Evolutionary conservation across 2,113 vertebrate genomes (phyloP), one percentile per base, ranked within the genome.

Genomic region (Triplophysa tibetana): DNA sequence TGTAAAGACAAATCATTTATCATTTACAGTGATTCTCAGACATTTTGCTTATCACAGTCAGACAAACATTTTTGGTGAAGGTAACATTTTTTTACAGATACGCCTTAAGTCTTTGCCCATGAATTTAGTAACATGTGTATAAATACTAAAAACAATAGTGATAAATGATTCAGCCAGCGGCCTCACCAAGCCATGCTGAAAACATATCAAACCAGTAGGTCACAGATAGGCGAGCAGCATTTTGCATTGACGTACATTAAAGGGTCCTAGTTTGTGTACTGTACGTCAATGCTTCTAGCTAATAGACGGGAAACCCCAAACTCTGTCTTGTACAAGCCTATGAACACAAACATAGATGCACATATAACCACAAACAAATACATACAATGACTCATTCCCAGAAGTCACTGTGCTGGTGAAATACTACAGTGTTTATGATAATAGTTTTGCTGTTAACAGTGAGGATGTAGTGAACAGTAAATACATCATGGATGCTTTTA

Each of bases 181-280:
- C n/a, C 8, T 58, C 54, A 19, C 8, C 0, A 73, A 41, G 54
- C 2, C 54, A n/a, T 21, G 69, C 13, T 73, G n/a, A 73, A 8
- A 33, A 58, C 11, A 43, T 16, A 43, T 60, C 54, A 58, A 56
- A 73, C 41, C n/a, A 60, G 54, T 60, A 43, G 70, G 54, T 41
- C 38, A 13, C 8, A 54, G 69, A 70, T 23, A 8, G 26, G 29
- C n/a, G 7, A 58, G 26, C 26, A 70, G 2, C 38, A 60, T 16
- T 58, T 41, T 23, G 29, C 54, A 60, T 9, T 73, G 70, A 73
- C 52, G n/a, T 60, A 73, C 29, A 73, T 43, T 23, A 73, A 21
- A 43, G 41, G 33, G 70, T 21, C 54, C 19, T 21, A 6, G 14
- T n/a, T 58, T 58, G 9, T 21, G 8, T 45, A 45, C 43, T 21